Evolutionary conservation across 2,797 vertebrate species (phyloP), one percentile per base, ranked within the genome.

Genomic region (Hippoglossus hippoglossus): DNA sequence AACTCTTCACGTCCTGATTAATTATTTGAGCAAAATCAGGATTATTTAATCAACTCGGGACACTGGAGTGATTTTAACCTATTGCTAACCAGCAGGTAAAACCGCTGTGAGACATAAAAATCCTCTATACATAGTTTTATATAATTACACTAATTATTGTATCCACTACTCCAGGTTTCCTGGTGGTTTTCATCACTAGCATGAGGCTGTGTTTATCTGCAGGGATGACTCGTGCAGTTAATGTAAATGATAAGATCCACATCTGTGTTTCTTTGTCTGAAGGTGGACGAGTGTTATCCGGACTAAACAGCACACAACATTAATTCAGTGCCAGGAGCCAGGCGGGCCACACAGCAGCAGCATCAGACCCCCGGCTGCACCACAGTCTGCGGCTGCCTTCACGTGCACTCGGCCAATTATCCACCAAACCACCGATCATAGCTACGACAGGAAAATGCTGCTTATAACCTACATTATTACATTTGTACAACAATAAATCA

Each of bases 281-380:
- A 49, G n/a, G 39, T 15, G 12, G 47, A 51, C 6, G 60, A 65
- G 51, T 18, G 53, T 67, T 67, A 55, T 69, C 44, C 63, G 58
- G 55, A 61, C 19, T 13, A n/a, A 67, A 51, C 73, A 71, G 67
- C 50, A 34, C 57, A 34, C 46, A 16, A 61, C 53, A 79, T 75
- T 47, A 64, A 73, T 25, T 67, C 53, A 62, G 22, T n/a, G 62
- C 62, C 61, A 54, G n/a, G 28, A 52, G 57, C 75, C 36, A n/a
- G 47, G 53, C 0, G 54, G 47, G 18, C 25, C 49, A 36, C 49
- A 36, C 36, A 13, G 36, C 36, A 12, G 11, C 44, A 44, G 24
- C 55, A 39, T 46, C 39, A 57, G 28, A 56, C 41, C 46, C 50
- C 28, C 28, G 28, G 28, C 25, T 31, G 24, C 51, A n/a, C 21